These are phyloP conservation scores for Ailurus styani DNA, from an alignment of 2,113 vertebrate genomes.

Conservation along the genomic window DNA sequence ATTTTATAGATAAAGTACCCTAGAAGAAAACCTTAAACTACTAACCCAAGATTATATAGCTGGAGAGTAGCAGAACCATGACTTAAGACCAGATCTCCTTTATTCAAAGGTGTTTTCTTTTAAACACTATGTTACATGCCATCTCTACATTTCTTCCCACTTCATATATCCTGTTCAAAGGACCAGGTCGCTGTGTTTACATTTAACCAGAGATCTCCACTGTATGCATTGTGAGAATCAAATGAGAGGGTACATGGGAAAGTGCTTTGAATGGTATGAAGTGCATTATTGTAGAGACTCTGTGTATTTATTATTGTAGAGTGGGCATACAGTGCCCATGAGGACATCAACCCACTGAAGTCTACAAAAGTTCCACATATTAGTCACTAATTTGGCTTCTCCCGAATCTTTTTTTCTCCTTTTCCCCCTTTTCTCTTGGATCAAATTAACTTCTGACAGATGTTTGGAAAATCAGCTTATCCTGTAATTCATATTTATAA, in stretches of 20 bases:
- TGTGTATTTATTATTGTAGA: constrained; percentile 17
- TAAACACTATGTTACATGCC: not conserved
- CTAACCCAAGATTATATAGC: not conserved
- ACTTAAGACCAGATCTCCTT: not conserved
- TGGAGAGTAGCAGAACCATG: not conserved
- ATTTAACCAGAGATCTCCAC: not conserved
- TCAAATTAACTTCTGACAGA: constrained; percentile 68
- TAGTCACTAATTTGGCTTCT: constrained; percentile 49
- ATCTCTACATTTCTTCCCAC: not conserved
- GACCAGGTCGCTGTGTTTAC: not conserved
- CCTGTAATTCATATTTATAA: constrained; percentile 75
- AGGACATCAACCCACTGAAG: not conserved
- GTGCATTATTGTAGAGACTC: not conserved
- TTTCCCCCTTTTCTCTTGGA: constrained; percentile 29
- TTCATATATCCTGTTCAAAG: not conserved
- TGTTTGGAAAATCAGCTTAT: constrained; percentile 71
- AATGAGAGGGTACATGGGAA: not conserved
- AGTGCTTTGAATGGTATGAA: not conserved
- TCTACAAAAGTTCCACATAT: not conserved
- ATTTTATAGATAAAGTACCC: not conserved
- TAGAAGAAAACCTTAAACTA: not conserved
- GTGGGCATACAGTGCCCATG: not conserved
- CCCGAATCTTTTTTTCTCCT: not conserved
- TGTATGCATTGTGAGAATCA: not conserved
- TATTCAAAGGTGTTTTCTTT: not conserved